Evolutionary conservation across 2,797 vertebrate species (phyloP).

Genomic region (Chaetophractus vellerosus): DNA sequence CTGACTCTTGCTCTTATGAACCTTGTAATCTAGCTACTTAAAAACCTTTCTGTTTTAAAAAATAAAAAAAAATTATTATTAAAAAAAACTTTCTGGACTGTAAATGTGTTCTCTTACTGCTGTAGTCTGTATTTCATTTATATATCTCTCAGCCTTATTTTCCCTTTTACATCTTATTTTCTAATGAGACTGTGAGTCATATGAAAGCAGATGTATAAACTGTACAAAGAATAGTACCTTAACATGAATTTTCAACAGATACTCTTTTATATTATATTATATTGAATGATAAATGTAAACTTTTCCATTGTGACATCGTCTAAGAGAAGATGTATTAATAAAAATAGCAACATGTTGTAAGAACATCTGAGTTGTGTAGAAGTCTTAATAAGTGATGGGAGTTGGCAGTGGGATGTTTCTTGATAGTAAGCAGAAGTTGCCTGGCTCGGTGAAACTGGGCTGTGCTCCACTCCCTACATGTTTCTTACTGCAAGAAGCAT

Average conservation of each 20-base stretch:
- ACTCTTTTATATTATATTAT: neutral
- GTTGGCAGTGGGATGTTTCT: too few relatives aligned
- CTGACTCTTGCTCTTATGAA: neutral
- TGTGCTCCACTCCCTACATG: too few relatives aligned
- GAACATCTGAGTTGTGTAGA: too few relatives aligned
- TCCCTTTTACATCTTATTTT: neutral
- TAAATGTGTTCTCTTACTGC: neutral
- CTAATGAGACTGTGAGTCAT: neutral
- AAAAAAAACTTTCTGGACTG: neutral
- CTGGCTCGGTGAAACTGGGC: too few relatives aligned
- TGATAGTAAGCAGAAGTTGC: too few relatives aligned
- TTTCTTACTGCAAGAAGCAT: too few relatives aligned
- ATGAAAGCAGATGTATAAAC: neutral
- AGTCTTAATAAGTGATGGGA: too few relatives aligned
- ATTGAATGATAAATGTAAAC: neutral
- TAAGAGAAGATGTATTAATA: too few relatives aligned
- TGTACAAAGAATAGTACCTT: neutral
- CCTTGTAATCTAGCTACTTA: neutral
- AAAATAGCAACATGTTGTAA: too few relatives aligned
- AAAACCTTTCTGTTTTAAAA: too few relatives aligned
- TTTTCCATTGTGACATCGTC: too few relatives aligned
- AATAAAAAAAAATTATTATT: too few relatives aligned
- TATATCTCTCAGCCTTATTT: neutral
- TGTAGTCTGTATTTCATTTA: neutral
- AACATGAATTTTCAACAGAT: neutral